Evolutionary conservation across 2,113 vertebrate genomes (phyloP), one percentile per base, ranked within the genome.

Genomic region (Delphinus delphis): DNA sequence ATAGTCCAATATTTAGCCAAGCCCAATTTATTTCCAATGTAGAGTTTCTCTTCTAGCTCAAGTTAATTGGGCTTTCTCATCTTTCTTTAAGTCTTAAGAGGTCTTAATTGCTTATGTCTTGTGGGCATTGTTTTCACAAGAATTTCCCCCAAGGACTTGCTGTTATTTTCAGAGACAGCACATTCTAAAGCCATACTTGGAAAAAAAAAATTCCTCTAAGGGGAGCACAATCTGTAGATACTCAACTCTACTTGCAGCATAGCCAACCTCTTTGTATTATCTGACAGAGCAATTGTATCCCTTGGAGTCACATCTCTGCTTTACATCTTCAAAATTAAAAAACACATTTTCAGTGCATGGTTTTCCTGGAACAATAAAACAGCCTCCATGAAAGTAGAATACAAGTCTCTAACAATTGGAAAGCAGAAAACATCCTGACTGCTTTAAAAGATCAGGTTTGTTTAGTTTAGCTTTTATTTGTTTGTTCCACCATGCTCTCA

Each of bases 281-380:
- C 50, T 86, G 74, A 77, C n/a, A 44, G 23, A 92, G 31, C 58
- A 76, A 11, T 33, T 76, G 25, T 31, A 38, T 90, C 33, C 84
- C 76, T 92, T 81, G 38, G 74, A 82, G 38, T 94, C 81, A 95
- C 47, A 81, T 90, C 11, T 53, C 15, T 88, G n/a, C 23, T 81
- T 94, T 71, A 81, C 18, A 12, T 50, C 79, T 73, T 96, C 65
- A 89, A 97, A 96, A 97, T 90, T 92, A 89, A 96, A 96, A 95
- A 88, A 14, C 17, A 74, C 55, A 12, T 68, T 93, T 93, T 93
- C 18, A 92, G 55, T 41, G 38, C 12, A 36, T 21, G 11, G 3
- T 83, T 94, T 97, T 88, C 8, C 41, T 81, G 47, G 21, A 94
- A 93, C n/a, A 76, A 50, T 76, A 38, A 96, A 95, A 76, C 7